A percentile compares a stretch with the other conserved stretches of the same genome.
These are phyloP conservation scores for Gisinianus flammeolus DNA, from an alignment of 2,888 invertebrate genomes.

Conservation along the genomic window DNA sequence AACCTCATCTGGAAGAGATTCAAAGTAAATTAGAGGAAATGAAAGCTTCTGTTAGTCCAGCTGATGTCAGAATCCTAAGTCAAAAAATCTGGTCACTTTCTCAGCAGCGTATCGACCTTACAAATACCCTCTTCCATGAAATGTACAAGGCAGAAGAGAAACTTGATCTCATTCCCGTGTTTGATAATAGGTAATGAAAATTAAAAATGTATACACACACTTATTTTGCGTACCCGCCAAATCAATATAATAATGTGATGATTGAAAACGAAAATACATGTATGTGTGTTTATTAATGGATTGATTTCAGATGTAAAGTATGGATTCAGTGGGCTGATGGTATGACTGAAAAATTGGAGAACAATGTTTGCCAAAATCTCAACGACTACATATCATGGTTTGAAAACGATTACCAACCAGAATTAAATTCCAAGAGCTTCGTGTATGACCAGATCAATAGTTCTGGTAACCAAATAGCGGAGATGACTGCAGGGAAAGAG, in stretches of 20 bases:
- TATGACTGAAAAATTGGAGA: conserved; percentile 50
- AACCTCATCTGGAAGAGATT: conserved; percentile 72
- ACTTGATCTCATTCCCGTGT: conserved; percentile 73
- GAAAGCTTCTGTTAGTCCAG: conserved; percentile 82
- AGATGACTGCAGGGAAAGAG: conserved; percentile 59
- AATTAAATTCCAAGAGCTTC: conserved; percentile 46
- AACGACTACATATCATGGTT: conserved; percentile 52
- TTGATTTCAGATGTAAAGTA: conserved; percentile 47
- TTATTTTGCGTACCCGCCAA: no score
- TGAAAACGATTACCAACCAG: conserved; percentile 45
- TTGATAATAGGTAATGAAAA: conserved; percentile 64
- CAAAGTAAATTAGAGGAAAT: conserved; percentile 79
- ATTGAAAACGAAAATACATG: background rate
- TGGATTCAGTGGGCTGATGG: conserved; percentile 54
- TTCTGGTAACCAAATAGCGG: conserved; percentile 71
- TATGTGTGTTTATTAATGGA: background rate
- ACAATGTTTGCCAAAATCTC: conserved; percentile 46
- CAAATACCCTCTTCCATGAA: conserved; percentile 76
- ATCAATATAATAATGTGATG: no score
- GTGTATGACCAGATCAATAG: conserved; percentile 69
- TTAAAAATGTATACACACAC: background rate
- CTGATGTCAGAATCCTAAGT: conserved; percentile 79
- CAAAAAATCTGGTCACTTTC: conserved; percentile 78
- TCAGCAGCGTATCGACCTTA: conserved; percentile 73
- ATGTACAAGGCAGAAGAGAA: conserved; percentile 77